Base-by-base conservation (phyloP, 1,140 invertebrate genomes). In the Atopsyche davidsoni region DNA sequence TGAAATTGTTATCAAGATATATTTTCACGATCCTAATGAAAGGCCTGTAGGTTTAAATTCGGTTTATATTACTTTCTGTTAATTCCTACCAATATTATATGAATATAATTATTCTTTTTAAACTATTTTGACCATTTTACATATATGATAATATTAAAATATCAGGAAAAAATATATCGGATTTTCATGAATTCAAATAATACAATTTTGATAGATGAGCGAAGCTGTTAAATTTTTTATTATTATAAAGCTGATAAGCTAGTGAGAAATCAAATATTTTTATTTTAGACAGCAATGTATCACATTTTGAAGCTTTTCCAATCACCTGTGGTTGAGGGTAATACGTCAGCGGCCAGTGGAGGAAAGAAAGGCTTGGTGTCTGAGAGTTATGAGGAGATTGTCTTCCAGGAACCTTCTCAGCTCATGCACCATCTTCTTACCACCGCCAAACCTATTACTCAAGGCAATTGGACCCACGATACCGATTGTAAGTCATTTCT, bases 1-100 rank as follows among this genome's bases (percentile, higher is more conserved):
- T 75, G 97, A 99, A 73, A 89, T 99, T 58, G 87, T 93, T 19
- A 98, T 99, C 16, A 98, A 98, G 69, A 92, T 99, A 46, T 95
- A 93, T 71, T 99, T 99, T 63, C 84, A 92, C 64, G 97, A 99
- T 78, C 87, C 91, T 4, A 96, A 94, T 68, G 96, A 98, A 73
- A 77, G 90, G 72, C 88, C 90, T 22, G 94, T 94, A 72, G 84
- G 79, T 80, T 53, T 50, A n/a, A n/a, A n/a, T n/a, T n/a, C n/a
- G n/a, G n/a, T n/a, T n/a, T n/a, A n/a, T n/a, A n/a, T n/a, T n/a
- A n/a, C n/a, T n/a, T n/a, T n/a, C n/a, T n/a, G n/a, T n/a, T n/a
- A n/a, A n/a, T n/a, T n/a, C n/a, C n/a, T n/a, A n/a, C n/a, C n/a
- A n/a, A n/a, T n/a, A n/a, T n/a, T n/a, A n/a, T n/a, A n/a, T n/a